These are phyloP conservation scores for Brenthis hecate DNA, from an alignment of 2,888 invertebrate genomes.

Conservation along the genomic window DNA sequence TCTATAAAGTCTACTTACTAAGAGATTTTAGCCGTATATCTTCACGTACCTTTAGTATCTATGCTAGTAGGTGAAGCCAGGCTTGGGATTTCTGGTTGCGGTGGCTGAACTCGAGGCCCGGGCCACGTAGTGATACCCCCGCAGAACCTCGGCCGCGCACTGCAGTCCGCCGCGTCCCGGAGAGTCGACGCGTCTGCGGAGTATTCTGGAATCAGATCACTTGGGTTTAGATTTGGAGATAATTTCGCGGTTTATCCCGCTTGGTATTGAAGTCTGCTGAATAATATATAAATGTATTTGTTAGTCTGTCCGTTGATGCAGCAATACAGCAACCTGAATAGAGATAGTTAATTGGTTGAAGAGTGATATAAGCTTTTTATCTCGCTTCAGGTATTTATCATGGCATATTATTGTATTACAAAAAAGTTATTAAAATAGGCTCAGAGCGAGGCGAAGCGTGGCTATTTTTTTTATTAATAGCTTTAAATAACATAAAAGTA, in stretches of 20 bases:
- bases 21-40: not conserved
- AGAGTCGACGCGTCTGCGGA: conserved; percentile 76
- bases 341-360: no score
- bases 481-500: no score
- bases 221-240: conserved; percentile 25
- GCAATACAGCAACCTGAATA: no score
- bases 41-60: conserved; percentile 76
- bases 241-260: conserved; percentile 5
- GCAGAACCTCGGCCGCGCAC: conserved; percentile 82
- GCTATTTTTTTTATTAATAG: not conserved
- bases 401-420: no score
- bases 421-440: no score
- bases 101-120: conserved; percentile 76
- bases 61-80: conserved; percentile 67
- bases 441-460: no score
- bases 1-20: not conserved
- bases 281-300: no score
- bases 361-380: no score
- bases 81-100: conserved; percentile 72
- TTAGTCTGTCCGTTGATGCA: no score
- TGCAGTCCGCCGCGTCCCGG: conserved; percentile 77
- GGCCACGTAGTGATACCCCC: conserved; percentile 81
- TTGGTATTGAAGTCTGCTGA: conserved; percentile 1
- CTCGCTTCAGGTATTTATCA: no score
- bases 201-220: conserved; percentile 60